Conservation (phyloP, 1,140 invertebrate species). For the Pemphigus obesinymphae region DNA sequence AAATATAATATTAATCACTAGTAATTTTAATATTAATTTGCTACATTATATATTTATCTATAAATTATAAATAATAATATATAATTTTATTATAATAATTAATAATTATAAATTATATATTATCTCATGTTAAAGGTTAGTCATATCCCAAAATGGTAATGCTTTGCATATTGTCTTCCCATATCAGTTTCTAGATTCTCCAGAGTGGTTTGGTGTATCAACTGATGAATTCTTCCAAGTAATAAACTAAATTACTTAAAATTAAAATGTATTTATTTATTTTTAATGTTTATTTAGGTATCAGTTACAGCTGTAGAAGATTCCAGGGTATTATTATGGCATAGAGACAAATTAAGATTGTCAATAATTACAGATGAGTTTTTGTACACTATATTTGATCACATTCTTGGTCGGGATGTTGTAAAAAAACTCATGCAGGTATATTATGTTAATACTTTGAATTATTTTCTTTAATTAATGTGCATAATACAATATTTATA, state of each 20-base stretch:
- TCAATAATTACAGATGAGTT: constrained; percentile 80
- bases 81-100: background rate
- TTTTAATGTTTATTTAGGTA: constrained; percentile 54
- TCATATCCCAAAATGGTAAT: constrained; percentile 78
- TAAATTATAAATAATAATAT: too few relatives aligned
- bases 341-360: constrained; percentile 75
- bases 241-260: constrained; percentile 44
- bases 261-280: background rate
- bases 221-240: constrained; percentile 86
- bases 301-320: constrained; percentile 85
- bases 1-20: too few relatives aligned
- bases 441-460: constrained; percentile 1
- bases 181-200: constrained; percentile 88
- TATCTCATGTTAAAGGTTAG: constrained; percentile 59
- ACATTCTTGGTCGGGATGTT: constrained; percentile 80
- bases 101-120: background rate
- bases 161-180: constrained; percentile 81
- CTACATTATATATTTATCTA: too few relatives aligned
- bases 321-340: constrained; percentile 78
- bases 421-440: constrained; percentile 88
- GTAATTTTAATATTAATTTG: too few relatives aligned
- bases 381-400: constrained; percentile 78
- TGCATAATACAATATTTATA: background rate
- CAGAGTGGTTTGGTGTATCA: constrained; percentile 87
- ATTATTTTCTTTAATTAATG: background rate